Evolutionary conservation across 2,888 invertebrate genomes (phyloP), one percentile per base, ranked within the genome.

Genomic region (Phaedon cochleariae): DNA sequence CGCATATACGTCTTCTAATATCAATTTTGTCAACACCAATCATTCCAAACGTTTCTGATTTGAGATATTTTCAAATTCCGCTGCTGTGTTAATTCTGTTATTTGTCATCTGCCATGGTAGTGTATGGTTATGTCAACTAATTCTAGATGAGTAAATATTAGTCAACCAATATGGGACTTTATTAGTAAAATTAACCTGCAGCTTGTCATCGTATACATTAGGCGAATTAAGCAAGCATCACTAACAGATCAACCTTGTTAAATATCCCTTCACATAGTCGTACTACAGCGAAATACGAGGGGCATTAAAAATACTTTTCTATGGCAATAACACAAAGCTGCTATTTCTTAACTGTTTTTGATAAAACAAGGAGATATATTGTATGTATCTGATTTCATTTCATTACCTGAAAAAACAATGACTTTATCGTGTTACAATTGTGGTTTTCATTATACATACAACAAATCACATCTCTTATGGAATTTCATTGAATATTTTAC

Each of bases 131-230:
- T 79, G 80, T 80, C 79, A 81, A 82, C 81, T 80, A 81, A 81
- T 82, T 82, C 81, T 80, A 81, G 78, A 70, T 77, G 79, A 79
- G 82, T 79, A 82, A 82, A 82, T 81, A 82, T 82, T 82, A 72
- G 80, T 72, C 74, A 65, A 72, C 76, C 75, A 69, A 73, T 77
- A 77, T 76, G 79, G 79, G 77, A 79, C 76, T 78, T 79, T 81
- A 82, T 83, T 81, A 81, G 77, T 70, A 74, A 82, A 82, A 82
- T 82, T 81, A 80, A 81, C 80, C 79, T 77, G 76, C 75, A 75
- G 67, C 67, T 74, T 69, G 70, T 60, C 73, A 72, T 76, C 73
- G 74, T 74, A 71, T 69, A 72, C n/a, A 31, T 37, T 21, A 41
- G 69, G 71, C 71, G 74, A 77, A 77, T 77, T 75, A 75, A 69